A percentile compares a stretch with the other conserved stretches of the same genome.
These are phyloP conservation scores for Hemiscyllium ocellatum DNA, from an alignment of 2,113 vertebrate genomes.

Conservation along the genomic window DNA sequence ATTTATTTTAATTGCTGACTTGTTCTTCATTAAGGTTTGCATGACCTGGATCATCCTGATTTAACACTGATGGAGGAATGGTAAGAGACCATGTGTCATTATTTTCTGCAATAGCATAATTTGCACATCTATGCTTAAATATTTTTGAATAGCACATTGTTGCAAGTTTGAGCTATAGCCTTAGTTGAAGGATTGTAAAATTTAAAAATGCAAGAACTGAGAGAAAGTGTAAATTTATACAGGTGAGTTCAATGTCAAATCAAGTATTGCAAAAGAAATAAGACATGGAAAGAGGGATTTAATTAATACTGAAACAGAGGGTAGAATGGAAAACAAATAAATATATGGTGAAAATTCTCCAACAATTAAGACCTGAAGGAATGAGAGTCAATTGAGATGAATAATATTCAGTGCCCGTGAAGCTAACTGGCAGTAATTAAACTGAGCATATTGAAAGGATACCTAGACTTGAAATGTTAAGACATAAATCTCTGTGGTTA, in stretches of 20 bases:
- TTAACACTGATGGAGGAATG: constrained; percentile 92
- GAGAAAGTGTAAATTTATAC: not conserved
- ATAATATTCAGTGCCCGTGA: not conserved
- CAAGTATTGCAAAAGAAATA: not conserved
- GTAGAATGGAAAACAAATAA: not conserved
- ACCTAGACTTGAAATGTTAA: not conserved
- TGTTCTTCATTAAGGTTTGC: constrained; percentile 70
- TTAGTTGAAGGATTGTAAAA: not conserved
- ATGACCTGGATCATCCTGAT: constrained; percentile 97
- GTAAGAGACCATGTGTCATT: constrained; percentile 56
- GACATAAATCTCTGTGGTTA: not conserved
- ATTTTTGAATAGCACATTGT: not conserved
- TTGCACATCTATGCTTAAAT: not conserved
- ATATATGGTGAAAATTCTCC: not conserved
- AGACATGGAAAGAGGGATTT: not conserved
- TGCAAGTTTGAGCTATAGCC: no score
- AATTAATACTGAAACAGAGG: not conserved
- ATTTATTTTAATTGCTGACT: constrained; percentile 17
- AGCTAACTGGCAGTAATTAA: not conserved
- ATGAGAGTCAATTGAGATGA: not conserved
- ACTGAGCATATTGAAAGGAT: not conserved
- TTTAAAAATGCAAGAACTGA: not conserved
- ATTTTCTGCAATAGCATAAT: not conserved
- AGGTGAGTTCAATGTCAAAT: not conserved
- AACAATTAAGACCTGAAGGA: not conserved